Percentiles rank a stretch among this genome's conserved stretches.
Evolutionary conservation across 2,888 invertebrate species (phyloP).

Genomic region (Ochropleura leucogaster): DNA sequence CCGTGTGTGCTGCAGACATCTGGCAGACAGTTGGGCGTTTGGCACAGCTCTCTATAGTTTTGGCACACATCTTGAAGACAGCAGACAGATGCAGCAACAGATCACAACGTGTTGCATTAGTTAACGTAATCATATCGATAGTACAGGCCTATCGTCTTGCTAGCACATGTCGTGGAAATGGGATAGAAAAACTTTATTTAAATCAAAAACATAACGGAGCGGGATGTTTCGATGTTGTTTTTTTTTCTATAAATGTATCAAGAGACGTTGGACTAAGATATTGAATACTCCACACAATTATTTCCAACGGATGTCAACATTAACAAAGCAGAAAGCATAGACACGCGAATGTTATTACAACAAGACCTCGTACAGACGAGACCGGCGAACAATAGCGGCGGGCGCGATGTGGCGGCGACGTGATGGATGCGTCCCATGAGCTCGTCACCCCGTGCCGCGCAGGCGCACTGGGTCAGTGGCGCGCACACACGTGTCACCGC

Average conservation of each 20-base stretch:
- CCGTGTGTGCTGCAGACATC: constrained; percentile 23
- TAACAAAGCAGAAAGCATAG: not conserved
- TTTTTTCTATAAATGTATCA: not conserved
- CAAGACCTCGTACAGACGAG: not conserved
- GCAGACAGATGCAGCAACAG: not conserved
- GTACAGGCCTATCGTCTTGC: not conserved
- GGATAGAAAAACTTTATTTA: no score
- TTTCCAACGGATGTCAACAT: constrained; percentile 7
- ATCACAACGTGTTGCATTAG: not conserved
- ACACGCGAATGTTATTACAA: not conserved
- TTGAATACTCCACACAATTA: not conserved
- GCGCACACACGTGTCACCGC: no score
- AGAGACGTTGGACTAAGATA: constrained; percentile 1
- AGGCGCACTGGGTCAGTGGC: no score
- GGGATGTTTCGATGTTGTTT: not conserved
- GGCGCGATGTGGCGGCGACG: constrained; percentile 16
- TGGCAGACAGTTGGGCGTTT: constrained; percentile 36
- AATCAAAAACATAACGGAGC: no score
- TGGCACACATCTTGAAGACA: constrained; percentile 13
- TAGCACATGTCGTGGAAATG: no score
- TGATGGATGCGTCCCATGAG: constrained; percentile 34
- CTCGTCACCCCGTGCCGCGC: constrained; percentile 33
- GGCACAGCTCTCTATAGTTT: constrained; percentile 37
- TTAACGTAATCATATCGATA: not conserved
- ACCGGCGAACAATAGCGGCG: constrained; percentile 23